Percentiles rank a stretch among this genome's conserved stretches.
phyloP scores from a whole-genome alignment of 2,797 vertebrate species.

The Smutsia temminckii region DNA sequence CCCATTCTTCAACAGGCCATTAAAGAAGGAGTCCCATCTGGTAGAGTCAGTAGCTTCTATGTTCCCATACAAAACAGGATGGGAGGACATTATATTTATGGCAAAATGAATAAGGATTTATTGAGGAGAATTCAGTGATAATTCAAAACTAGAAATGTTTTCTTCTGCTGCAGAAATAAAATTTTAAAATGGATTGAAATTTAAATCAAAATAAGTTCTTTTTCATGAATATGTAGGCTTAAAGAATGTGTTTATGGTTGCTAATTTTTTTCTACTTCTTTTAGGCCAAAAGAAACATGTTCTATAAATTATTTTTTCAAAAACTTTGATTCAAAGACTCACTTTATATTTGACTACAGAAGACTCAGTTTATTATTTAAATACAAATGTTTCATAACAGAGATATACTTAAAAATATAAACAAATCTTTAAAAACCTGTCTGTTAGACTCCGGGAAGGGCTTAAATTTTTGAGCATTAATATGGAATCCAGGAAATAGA shows the following conservation, averaged over 20 bases:
- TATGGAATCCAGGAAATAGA: neutral
- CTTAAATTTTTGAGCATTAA: neutral
- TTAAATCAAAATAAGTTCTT: constrained; percentile 24
- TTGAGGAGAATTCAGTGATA: neutral
- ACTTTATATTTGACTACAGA: neutral
- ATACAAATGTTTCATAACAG: neutral
- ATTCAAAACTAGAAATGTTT: neutral
- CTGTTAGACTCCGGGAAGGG: neutral
- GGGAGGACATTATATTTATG: neutral
- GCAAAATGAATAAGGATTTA: constrained; percentile 5
- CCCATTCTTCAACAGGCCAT: constrained; percentile 45
- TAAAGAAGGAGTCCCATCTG: constrained; percentile 50
- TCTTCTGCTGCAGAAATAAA: neutral
- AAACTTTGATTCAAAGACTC: neutral
- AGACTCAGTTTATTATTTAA: constrained; percentile 52
- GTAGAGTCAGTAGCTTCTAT: neutral
- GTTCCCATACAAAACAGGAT: neutral
- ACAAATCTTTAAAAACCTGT: neutral
- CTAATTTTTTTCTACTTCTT: neutral
- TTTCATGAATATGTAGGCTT: neutral
- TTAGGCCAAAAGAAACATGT: neutral
- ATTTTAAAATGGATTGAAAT: neutral
- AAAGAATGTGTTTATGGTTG: neutral
- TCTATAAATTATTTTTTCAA: constrained; percentile 5
- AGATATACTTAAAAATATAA: constrained; percentile 18